These are phyloP conservation scores for Donacobius atricapilla DNA, from an alignment of 2,113 vertebrate genomes.

Conservation along the genomic window DNA sequence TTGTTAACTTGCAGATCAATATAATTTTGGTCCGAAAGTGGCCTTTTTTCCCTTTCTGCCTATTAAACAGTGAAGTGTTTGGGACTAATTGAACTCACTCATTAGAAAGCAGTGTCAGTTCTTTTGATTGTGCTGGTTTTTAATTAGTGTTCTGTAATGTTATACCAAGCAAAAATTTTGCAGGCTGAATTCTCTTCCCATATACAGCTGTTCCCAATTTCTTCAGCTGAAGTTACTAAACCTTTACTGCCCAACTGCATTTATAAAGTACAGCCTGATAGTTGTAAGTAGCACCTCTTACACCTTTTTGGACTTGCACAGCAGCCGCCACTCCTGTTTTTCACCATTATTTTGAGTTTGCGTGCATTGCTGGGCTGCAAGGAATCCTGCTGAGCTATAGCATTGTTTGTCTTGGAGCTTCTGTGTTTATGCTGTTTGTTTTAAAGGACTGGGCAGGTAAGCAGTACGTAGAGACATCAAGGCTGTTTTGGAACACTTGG, in stretches of 20 bases:
- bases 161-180: not conserved
- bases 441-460: not conserved
- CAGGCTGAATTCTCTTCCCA: not conserved
- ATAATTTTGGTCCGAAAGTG: not conserved
- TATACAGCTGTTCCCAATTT: not conserved
- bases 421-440: not conserved
- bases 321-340: fast-evolving
- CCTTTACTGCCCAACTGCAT: not conserved
- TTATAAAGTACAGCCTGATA: not conserved
- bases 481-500: not conserved
- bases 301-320: not conserved
- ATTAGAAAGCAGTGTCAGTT: not conserved
- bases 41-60: not conserved
- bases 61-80: not conserved
- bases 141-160: not conserved
- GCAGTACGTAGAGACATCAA: not conserved
- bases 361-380: not conserved
- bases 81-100: not conserved
- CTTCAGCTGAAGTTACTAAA: not conserved
- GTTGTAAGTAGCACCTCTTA: not conserved
- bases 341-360: not conserved
- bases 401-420: not conserved
- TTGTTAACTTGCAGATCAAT: not conserved
- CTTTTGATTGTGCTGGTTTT: not conserved
- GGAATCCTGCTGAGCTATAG: not conserved